A percentile compares a stretch with the other conserved stretches of the same genome.
Conservation (phyloP, 2,113 vertebrate species). For the Meriones unguiculatus region DNA sequence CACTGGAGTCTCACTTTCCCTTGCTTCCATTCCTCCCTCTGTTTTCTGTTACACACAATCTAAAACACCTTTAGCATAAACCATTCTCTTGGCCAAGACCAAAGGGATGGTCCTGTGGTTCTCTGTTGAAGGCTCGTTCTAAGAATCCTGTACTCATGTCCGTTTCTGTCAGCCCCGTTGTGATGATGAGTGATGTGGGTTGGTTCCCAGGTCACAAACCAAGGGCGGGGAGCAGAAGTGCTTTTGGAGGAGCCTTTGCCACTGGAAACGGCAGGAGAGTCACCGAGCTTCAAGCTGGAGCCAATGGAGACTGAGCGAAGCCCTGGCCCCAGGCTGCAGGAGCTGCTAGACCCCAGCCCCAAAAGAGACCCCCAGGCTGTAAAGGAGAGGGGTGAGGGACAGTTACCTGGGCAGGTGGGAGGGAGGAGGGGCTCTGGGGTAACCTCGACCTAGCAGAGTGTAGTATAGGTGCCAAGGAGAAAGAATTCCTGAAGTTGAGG, state of each 20-base stretch:
- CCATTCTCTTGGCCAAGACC: not conserved
- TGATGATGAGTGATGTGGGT: slow-evolving; percentile 82
- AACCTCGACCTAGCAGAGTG: not conserved
- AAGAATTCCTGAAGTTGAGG: slow-evolving; percentile 4
- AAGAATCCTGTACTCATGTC: slow-evolving; percentile 56
- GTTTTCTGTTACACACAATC: not conserved
- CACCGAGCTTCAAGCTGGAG: slow-evolving; percentile 84
- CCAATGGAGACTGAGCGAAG: slow-evolving; percentile 82
- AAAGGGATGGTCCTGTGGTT: not conserved
- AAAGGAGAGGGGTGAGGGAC: slow-evolving; percentile 84
- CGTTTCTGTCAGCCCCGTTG: slow-evolving; percentile 22
- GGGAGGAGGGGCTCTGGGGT: slow-evolving; percentile 66
- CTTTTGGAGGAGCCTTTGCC: slow-evolving; percentile 81
- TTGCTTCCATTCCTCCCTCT: no score
- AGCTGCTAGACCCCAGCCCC: slow-evolving; percentile 81
- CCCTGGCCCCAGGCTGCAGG: slow-evolving; percentile 81
- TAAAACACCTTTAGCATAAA: not conserved
- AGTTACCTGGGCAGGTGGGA: slow-evolving; percentile 74
- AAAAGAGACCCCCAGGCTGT: slow-evolving; percentile 80
- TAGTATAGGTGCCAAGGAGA: not conserved
- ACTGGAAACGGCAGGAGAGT: slow-evolving; percentile 80
- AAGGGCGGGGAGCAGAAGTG: slow-evolving; percentile 81
- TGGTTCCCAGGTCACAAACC: slow-evolving; percentile 84
- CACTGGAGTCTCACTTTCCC: not conserved
- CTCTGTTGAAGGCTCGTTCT: slow-evolving; percentile 31